A percentile compares a stretch with the other conserved stretches of the same genome.
Evolutionary conservation across 2,113 vertebrate species (phyloP).

Genomic region (Trematocara nigrifrons): DNA sequence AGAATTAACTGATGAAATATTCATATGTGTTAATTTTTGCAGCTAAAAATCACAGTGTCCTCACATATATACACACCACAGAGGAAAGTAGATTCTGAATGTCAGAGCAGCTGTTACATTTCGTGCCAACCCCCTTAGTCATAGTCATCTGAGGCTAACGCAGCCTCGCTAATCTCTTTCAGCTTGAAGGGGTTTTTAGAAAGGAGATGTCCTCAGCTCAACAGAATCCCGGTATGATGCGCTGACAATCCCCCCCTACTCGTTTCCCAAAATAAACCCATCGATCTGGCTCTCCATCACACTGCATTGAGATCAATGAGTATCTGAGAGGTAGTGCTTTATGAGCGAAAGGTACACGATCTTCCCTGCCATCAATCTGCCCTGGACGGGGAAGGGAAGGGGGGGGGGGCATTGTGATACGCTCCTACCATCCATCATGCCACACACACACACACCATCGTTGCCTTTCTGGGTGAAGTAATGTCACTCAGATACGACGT

Average conservation of each 20-base stretch:
- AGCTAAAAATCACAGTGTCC: neutral
- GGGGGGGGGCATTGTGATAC: conserved; percentile 45
- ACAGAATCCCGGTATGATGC: conserved; percentile 37
- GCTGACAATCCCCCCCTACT: conserved; percentile 26
- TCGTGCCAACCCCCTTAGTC: neutral
- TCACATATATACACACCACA: neutral
- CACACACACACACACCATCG: neutral
- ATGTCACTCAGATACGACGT: neutral
- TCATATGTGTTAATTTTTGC: neutral
- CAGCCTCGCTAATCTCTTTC: conserved; percentile 19
- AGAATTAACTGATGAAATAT: neutral
- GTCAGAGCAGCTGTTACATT: neutral
- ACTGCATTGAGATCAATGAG: conserved; percentile 58
- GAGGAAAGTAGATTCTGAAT: neutral
- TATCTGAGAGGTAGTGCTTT: conserved; percentile 53
- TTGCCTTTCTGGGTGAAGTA: neutral
- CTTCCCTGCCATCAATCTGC: conserved; percentile 58
- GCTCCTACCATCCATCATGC: conserved; percentile 45
- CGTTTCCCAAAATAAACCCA: conserved; percentile 64
- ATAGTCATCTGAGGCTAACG: neutral
- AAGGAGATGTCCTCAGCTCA: conserved; percentile 34
- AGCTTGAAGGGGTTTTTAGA: conserved; percentile 6
- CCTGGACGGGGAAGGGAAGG: neutral
- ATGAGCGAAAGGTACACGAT: conserved; percentile 55
- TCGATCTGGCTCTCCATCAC: conserved; percentile 63